A percentile compares a stretch with the other conserved stretches of the same genome.
phyloP scores from a whole-genome alignment of 2,888 invertebrate species.

The Caenorhabditis panamensis region DNA sequence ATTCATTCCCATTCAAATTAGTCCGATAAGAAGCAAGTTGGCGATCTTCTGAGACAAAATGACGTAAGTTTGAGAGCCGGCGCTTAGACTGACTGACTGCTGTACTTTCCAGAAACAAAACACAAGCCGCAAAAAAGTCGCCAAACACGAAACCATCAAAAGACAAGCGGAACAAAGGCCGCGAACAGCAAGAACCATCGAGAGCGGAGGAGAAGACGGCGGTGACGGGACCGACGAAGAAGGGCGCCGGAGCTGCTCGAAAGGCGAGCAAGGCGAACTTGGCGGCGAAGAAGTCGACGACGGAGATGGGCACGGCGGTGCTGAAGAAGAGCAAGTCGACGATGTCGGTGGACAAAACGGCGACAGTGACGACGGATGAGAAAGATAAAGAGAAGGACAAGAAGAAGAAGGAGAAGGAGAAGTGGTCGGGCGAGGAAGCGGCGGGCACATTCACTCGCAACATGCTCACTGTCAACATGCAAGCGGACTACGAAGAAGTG shows the following conservation, averaged over 20 bases:
- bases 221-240: neutral
- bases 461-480: conserved; percentile 25
- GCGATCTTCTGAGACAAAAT: conserved; percentile 10
- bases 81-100: neutral
- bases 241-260: too few species aligned
- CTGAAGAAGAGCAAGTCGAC: conserved; percentile 23
- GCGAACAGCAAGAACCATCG: conserved; percentile 8
- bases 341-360: conserved; percentile 29
- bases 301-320: neutral
- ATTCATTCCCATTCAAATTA: conserved; percentile 11
- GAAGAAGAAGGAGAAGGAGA: conserved; percentile 44
- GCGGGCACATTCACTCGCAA: conserved; percentile 27
- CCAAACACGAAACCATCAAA: conserved; percentile 22
- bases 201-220: conserved; percentile 42
- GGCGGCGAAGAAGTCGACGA: conserved; percentile 10
- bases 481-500: conserved; percentile 52
- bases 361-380: conserved; percentile 6
- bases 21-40: neutral
- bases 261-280: conserved; percentile 22
- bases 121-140: conserved; percentile 28
- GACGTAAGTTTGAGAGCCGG: neutral
- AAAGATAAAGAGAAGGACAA: too few species aligned
- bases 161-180: conserved; percentile 13
- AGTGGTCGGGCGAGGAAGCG: conserved; percentile 60
- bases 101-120: conserved; percentile 27